phyloP scores from a whole-genome alignment of 92 coral and sea anemone species.

The Plumapathes pennacea region DNA sequence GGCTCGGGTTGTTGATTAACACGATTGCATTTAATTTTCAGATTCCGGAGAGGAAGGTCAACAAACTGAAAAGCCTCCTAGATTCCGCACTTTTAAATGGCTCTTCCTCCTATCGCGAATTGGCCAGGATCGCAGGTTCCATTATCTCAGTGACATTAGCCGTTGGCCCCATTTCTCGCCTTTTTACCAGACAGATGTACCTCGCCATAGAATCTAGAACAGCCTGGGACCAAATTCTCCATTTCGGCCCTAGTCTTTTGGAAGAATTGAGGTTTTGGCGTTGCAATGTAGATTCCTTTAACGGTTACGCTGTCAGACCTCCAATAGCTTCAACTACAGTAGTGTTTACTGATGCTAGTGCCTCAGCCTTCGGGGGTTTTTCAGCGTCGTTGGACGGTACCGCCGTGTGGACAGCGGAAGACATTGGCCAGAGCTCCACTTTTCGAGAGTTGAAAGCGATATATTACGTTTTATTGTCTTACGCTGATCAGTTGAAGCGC shows the following conservation, averaged over 20 bases:
- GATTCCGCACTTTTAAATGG: slow-evolving; percentile 25
- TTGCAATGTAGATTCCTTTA: slow-evolving; percentile 25
- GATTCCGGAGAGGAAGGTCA: slow-evolving; percentile 42
- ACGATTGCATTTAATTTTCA: slow-evolving; percentile 45
- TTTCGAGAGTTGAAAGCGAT: slow-evolving; percentile 56
- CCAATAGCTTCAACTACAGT: slow-evolving; percentile 2
- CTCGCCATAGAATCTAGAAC: slow-evolving; percentile 25
- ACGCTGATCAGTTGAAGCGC: slow-evolving; percentile 7
- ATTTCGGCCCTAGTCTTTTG: slow-evolving; percentile 16
- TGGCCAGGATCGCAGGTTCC: slow-evolving; percentile 56
- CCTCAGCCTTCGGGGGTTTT: slow-evolving; percentile 47
- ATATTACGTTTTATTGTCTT: slow-evolving; percentile 9
- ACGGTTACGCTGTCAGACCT: slow-evolving; percentile 29
- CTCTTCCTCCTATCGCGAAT: slow-evolving; percentile 18
- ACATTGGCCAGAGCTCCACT: slow-evolving; percentile 35
- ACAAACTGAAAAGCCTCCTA: slow-evolving; percentile 29
- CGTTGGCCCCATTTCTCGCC: slow-evolving; percentile 54
- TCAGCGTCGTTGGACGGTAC: slow-evolving; percentile 26
- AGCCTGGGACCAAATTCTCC: slow-evolving; percentile 26
- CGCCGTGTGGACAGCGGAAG: slow-evolving; percentile 6
- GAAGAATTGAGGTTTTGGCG: slow-evolving; percentile 54
- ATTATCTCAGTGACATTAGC: slow-evolving; percentile 41
- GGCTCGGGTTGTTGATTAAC: slow-evolving; percentile 62
- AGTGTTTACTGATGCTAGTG: slow-evolving; percentile 60
- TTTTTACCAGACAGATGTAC: slow-evolving; percentile 60